Evolutionary conservation across 2,888 invertebrate species (phyloP).

Genomic region (Nomada hirtipes): DNA sequence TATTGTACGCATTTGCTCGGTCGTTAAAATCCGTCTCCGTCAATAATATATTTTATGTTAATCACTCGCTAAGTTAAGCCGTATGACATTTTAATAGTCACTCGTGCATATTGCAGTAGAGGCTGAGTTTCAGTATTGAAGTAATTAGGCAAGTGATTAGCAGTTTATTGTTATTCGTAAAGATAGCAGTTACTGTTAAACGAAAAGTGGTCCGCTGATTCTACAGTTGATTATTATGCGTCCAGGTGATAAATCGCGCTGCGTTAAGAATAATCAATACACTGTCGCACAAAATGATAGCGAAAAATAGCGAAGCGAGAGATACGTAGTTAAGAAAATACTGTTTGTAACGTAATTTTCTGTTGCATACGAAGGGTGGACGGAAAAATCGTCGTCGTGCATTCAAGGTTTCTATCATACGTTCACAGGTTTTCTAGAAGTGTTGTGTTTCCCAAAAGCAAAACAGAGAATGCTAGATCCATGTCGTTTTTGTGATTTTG

Average conservation of each 20-base stretch:
- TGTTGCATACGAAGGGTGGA: slow-evolving; percentile 70
- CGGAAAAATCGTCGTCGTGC: slow-evolving; percentile 60
- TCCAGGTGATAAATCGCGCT: slow-evolving; percentile 52
- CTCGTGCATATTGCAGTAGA: neutral
- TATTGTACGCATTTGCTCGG: neutral
- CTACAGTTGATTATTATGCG: slow-evolving; percentile 52
- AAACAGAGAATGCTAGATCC: slow-evolving; percentile 5
- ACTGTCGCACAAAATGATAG: slow-evolving; percentile 40
- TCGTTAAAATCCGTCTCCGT: neutral
- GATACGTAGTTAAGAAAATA: slow-evolving; percentile 41
- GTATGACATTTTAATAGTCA: neutral
- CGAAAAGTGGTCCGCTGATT: slow-evolving; percentile 10
- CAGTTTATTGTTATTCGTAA: neutral
- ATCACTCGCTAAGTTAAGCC: slow-evolving; percentile 33
- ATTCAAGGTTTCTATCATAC: slow-evolving; percentile 67
- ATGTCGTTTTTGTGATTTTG: slow-evolving; percentile 1
- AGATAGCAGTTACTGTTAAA: slow-evolving; percentile 13
- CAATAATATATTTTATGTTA: slow-evolving; percentile 20
- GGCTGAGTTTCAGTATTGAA: neutral
- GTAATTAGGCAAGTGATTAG: slow-evolving; percentile 27
- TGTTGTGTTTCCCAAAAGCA: slow-evolving; percentile 45
- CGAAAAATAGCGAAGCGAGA: slow-evolving; percentile 43
- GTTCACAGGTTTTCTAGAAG: slow-evolving; percentile 37
- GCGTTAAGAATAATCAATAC: slow-evolving; percentile 34
- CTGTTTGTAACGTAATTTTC: slow-evolving; percentile 64